Base-by-base conservation (phyloP, 2,113 vertebrate species). In the Neolamprologus fasciatus region DNA sequence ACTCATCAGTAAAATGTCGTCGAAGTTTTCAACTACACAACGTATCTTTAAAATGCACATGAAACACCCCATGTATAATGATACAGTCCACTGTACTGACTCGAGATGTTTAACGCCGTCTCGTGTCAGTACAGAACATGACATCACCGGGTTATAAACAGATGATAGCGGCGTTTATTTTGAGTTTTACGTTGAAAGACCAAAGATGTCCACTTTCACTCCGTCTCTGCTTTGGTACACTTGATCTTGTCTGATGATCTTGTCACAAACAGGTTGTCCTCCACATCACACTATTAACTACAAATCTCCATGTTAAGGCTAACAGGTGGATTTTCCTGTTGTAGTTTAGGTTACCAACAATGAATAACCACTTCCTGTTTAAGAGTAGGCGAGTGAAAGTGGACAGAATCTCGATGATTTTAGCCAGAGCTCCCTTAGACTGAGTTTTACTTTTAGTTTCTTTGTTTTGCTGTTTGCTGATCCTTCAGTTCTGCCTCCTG, bases 91-190 rank as follows among this genome's bases (percentile, higher is more conserved):
- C 58, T 63, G 28, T 19, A 0, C 58, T 0, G 58, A 63, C 28
- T 33, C 16, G 0, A 11, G 28, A 66, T 66, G 10, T 66, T n/a
- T 66, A 5, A 35, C 31, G 1, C 0, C 31, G 10, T 0, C 61
- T 66, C 7, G 9, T 66, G 61, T 35, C 9, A 35, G 31, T 35
- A 35, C 6, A 66, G 17, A 63, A 35, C 17, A 35, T 63, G 58
- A 66, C 31, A n/a, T 35, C 31, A 66, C 16, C 10, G 4, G 17
- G 61, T 35, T 66, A 63, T 63, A 33, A 19, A 1, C 5, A 19
- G 61, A 35, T 63, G 31, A 63, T n/a, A 35, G 31, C 31, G 3
- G 2, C 1, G 1, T 35, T n/a, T 35, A 19, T 63, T 35, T 3
- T 63, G 31, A 66, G 31, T 35, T 35, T 66, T 8, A 12, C 0